These are phyloP conservation scores for Catharus bicknelli DNA, from an alignment of 2,113 vertebrate species.

Conservation along the genomic window DNA sequence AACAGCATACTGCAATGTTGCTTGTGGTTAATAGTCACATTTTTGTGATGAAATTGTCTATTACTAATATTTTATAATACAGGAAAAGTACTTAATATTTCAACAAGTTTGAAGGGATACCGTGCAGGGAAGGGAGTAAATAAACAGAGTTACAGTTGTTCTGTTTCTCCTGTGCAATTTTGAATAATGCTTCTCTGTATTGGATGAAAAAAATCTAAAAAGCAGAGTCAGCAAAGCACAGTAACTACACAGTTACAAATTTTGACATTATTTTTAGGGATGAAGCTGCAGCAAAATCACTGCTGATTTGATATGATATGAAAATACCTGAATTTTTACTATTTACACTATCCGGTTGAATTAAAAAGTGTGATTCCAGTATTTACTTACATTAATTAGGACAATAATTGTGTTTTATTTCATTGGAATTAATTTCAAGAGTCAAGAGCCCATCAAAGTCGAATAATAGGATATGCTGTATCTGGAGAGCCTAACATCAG, in stretches of 20 bases:
- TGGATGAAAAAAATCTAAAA: not conserved
- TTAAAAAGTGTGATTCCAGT: not conserved
- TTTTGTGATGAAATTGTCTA: conserved; percentile 15
- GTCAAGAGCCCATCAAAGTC: not conserved
- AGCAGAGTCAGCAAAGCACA: not conserved
- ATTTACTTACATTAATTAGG: not conserved
- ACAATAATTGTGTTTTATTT: not conserved
- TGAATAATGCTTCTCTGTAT: not conserved
- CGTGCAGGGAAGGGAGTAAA: not conserved
- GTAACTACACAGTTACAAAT: not conserved
- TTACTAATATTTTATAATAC: not conserved
- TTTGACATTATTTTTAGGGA: not conserved
- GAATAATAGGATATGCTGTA: not conserved
- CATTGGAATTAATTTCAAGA: not conserved
- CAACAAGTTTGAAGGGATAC: not conserved
- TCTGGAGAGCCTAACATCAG: not conserved
- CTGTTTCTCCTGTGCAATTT: not conserved
- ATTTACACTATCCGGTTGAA: not conserved
- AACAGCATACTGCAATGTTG: not conserved
- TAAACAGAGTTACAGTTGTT: not conserved
- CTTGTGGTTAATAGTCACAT: conserved; percentile 10
- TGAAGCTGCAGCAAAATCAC: not conserved
- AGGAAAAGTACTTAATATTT: not conserved
- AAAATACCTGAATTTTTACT: not conserved
- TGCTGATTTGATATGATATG: not conserved